These are phyloP conservation scores for Allobates femoralis DNA, from an alignment of 2,797 vertebrate genomes.

Conservation along the genomic window DNA sequence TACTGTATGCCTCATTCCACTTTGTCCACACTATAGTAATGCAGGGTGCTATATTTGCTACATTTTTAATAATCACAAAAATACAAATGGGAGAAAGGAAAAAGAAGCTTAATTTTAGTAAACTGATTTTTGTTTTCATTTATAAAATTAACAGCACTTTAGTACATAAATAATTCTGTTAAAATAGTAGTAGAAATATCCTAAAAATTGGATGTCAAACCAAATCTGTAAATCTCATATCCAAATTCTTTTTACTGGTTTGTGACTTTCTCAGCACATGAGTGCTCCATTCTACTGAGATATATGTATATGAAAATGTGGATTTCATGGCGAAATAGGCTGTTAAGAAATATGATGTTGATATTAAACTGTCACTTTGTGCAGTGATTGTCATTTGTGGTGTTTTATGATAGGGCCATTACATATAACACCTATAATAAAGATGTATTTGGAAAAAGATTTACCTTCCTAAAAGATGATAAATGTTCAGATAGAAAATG, in stretches of 20 bases:
- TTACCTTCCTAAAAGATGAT: slow-evolving; percentile 57
- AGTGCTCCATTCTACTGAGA: slow-evolving; percentile 51
- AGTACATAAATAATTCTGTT: neutral
- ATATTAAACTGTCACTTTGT: slow-evolving; percentile 60
- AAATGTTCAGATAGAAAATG: slow-evolving; percentile 50
- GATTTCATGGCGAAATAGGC: slow-evolving; percentile 46
- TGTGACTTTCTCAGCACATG: slow-evolving; percentile 34
- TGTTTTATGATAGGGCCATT: slow-evolving; percentile 57
- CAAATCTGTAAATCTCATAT: slow-evolving; percentile 32
- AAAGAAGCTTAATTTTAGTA: no score
- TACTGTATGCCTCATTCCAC: neutral
- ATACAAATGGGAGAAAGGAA: neutral
- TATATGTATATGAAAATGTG: slow-evolving; percentile 52
- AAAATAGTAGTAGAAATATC: neutral
- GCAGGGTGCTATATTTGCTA: neutral
- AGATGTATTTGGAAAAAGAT: slow-evolving; percentile 47
- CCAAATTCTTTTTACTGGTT: slow-evolving; percentile 29
- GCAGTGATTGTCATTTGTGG: slow-evolving; percentile 52
- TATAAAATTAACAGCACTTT: no score
- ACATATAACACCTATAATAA: slow-evolving; percentile 55
- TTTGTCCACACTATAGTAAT: neutral
- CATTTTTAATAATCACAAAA: neutral
- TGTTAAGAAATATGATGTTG: slow-evolving; percentile 60
- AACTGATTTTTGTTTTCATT: no score
- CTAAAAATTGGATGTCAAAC: neutral